Base-by-base conservation (phyloP, 2,888 invertebrate genomes). In the Pomacea canaliculata region DNA sequence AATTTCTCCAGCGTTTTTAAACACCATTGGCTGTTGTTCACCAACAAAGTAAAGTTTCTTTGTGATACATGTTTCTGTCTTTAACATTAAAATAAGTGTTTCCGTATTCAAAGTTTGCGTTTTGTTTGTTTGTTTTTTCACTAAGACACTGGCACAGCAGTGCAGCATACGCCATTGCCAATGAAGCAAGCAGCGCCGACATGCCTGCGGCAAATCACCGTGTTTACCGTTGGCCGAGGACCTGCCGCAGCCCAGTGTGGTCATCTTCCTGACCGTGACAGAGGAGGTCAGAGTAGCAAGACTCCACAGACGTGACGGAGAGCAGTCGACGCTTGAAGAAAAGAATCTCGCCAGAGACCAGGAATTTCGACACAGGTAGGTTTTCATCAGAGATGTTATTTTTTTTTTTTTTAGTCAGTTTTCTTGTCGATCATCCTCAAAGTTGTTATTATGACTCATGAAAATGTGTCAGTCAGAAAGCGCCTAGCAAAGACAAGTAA, bases 71-170 rank as follows among this genome's bases (percentile, higher is more conserved):
- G 1, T 56, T 56, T 56, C 51, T 56, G 12, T 56, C 16, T 2
- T 56, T 2, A 7, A 56, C 51, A 13, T 13, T 56, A 13, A 56
- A 13, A 56, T 13, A 51, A 51, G 13, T 16, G 51, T 10, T 56
- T 13, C 16, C 2, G 1, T 16, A 16, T 56, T 56, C 51, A 7
- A 7, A 56, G 16, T 8, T 13, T 56, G 51, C 16, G 8, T 1
- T 23, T 23, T n/a, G n/a, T n/a, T 23, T 23, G 23, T 23, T 16
- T 56, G 0, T 56, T 56, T 10, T 8, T 2, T 8, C 1, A 66
- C 12, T 4, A 74, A 86, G 86, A 71, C 86, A 78, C 68, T 86
- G 86, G 86, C 86, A 86, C 77, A 86, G 86, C 68, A 85, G 86
- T 46, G 80, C 86, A 66, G 86, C 86, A 0, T 86, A 86, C 78